phyloP scores from a whole-genome alignment of 2,797 vertebrate species.

The Falco naumanni region DNA sequence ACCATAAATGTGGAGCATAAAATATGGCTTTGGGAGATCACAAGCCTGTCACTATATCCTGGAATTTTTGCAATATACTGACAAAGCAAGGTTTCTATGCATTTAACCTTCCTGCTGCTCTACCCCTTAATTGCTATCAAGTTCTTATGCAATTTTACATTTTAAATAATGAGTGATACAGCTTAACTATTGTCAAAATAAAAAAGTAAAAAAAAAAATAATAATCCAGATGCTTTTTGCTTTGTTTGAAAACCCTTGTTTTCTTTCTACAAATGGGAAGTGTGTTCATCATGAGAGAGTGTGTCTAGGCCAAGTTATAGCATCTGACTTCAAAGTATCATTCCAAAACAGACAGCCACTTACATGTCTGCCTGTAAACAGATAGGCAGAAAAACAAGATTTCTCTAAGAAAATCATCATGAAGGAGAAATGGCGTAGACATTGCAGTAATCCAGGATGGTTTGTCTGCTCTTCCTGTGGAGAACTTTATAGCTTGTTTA shows the following conservation, averaged over 20 bases:
- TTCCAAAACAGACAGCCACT: neutral
- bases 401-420: neutral
- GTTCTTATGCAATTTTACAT: neutral
- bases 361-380: constrained; percentile 10
- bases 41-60: neutral
- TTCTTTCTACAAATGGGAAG: neutral
- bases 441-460: neutral
- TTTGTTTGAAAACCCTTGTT: neutral
- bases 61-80: neutral
- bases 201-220: neutral
- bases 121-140: neutral
- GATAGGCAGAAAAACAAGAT: neutral
- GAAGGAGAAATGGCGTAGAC: constrained; percentile 30
- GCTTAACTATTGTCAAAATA: neutral
- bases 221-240: neutral
- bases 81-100: neutral
- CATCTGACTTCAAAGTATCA: constrained; percentile 25
- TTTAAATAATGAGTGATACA: neutral
- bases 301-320: constrained; percentile 4
- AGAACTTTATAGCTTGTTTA: constrained; percentile 64
- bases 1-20: neutral
- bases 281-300: neutral
- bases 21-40: neutral
- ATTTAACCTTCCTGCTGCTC: neutral
- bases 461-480: constrained; percentile 34